Base-by-base conservation (phyloP, 1,140 invertebrate species). In the Heliothis virescens region DNA sequence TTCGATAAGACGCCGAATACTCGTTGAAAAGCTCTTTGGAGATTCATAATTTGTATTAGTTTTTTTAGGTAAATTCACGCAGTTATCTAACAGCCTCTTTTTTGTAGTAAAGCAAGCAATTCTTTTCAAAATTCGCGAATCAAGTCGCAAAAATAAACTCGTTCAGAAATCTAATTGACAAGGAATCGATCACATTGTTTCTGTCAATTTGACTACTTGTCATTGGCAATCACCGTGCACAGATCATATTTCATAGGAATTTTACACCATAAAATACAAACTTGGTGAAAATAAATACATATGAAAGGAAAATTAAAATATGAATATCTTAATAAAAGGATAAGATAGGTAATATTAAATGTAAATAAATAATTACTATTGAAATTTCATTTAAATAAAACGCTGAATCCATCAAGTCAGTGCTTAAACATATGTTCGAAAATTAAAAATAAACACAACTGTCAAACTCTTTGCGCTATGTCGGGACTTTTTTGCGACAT, bases 381-480 rank as follows among this genome's bases (percentile, higher is more conserved):
- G 13, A 59, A 29, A 57, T 18, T 12, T 57, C 10, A 21, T 18
- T 18, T 1, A 62, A 60, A 21, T 11, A 1, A 50, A 55, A 63
- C 15, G 67, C 53, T 60, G 65, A 71, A 69, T 21, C 29, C 29
- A 48, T 67, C n/a, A 48, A 41, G 52, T 63, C 79, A 50, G 74
- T 75, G 79, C 76, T 16, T 34, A 67, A 60, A 60, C 69, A 73
- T 29, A 41, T 71, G 65, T 69, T 72, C 50, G 50, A 73, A 79
- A 57, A 77, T 53, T 80, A 78, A 82, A 82, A 79, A 73, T 65
- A 84, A 81, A 59, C 16, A 65, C 34, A 82, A 21, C 67, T 90
- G 86, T 90, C 87, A 89, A 85, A 76, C 85, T 85, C 63, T 78
- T 60, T 80, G 73, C 83, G 84, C 75, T 84, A 85, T 89, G 85